Percentiles rank a stretch among this genome's conserved stretches.
These are phyloP conservation scores for Archocentrus centrarchus DNA, from an alignment of 2,113 vertebrate species.

Conservation along the genomic window DNA sequence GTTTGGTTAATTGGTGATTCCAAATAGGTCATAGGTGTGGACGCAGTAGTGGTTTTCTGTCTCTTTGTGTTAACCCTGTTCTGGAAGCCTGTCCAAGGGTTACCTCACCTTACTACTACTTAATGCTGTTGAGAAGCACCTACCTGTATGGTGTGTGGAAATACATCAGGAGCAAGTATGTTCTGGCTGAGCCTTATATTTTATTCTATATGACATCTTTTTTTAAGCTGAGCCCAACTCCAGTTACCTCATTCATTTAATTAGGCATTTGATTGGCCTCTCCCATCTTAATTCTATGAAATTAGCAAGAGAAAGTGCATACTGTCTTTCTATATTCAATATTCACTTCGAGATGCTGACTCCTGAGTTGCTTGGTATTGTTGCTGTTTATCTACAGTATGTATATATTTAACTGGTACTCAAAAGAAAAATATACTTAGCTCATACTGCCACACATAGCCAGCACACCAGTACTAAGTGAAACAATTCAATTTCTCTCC, in stretches of 20 bases:
- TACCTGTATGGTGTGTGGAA: background rate
- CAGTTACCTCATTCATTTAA: background rate
- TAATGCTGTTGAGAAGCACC: background rate
- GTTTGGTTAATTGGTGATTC: background rate
- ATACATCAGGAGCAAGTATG: background rate
- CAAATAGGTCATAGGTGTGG: background rate
- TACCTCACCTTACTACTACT: background rate
- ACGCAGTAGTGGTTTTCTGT: background rate
- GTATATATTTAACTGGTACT: slow-evolving; percentile 10
- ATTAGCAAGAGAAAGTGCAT: background rate
- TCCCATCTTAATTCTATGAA: background rate
- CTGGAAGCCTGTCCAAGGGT: background rate
- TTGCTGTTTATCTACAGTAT: background rate
- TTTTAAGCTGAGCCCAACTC: background rate
- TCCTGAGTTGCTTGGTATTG: background rate
- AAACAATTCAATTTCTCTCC: slow-evolving; percentile 35
- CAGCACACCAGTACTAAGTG: slow-evolving; percentile 18
- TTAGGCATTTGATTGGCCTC: too few relatives aligned
- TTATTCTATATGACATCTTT: background rate
- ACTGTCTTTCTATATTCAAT: background rate
- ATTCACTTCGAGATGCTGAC: background rate
- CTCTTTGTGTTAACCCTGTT: background rate
- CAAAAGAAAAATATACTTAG: slow-evolving; percentile 14
- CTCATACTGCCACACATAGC: slow-evolving; percentile 1
- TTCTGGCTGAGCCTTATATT: background rate